Evolutionary conservation across 2,888 invertebrate genomes (phyloP), one percentile per base, ranked within the genome.

Genomic region (Ptilodon capucinus): DNA sequence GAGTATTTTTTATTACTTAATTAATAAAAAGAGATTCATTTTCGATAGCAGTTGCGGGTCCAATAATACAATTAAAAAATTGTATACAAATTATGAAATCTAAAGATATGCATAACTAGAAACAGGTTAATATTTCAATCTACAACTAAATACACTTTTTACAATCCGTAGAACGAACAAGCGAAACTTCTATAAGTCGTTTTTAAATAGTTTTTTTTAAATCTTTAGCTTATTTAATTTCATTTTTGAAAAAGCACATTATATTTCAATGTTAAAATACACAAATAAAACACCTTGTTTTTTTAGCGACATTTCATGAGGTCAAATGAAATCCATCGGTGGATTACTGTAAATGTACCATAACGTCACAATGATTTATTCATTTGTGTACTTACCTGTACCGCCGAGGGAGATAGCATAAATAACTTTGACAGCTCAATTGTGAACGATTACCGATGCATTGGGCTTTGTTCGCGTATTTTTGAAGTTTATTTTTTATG

Each of bases 121-220:
- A 89, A 88, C 85, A 84, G 81, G 81, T 84, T 84, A 86, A 84
- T 88, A 86, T 74, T 79, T 82, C 69, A 71, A 77, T 83, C 90
- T 91, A 91, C 84, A 83, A 82, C 88, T 90, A 91, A 89, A 88
- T 90, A 90, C 85, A 89, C 84, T 90, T 90, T 91, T 84, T 91
- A 90, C 89, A 90, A 84, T 79, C 77, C 80, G 76, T 86, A 83
- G 69, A 83, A 85, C 83, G 74, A 77, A 76, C 76, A 88, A 88
- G 88, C 88, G 75, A 86, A 82, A 80, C 65, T 74, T 73, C 86
- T 88, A n/a, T n/a, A 88, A 81, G 68, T 81, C 72, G 70, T 78
- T 80, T 80, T 79, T 79, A 82, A 84, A 84, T 83, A 84, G 65
- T 74, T 78, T 68, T 72, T 67, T 68, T 69, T 75, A n/a, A n/a